Evolutionary conservation across 2,797 vertebrate genomes (phyloP).

Genomic region (Sebastes taczanowskii): DNA sequence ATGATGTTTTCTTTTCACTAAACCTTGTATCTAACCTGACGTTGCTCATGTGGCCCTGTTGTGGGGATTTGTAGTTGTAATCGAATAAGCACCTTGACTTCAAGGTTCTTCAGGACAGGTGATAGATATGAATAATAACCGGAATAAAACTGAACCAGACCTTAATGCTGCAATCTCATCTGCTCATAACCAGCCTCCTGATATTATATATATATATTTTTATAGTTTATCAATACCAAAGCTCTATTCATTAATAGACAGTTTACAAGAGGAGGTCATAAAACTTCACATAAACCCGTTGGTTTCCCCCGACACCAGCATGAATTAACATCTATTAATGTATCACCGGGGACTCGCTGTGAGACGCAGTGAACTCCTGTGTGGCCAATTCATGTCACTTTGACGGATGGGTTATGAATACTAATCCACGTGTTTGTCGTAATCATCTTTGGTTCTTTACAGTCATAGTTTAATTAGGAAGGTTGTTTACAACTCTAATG

Average conservation of each 20-base stretch:
- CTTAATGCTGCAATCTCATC: not conserved
- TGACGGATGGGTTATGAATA: constrained; percentile 60
- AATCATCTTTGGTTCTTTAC: constrained; percentile 23
- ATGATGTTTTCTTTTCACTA: too few species aligned
- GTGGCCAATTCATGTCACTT: constrained; percentile 31
- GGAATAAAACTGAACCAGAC: constrained; percentile 32
- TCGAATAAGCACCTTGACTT: not conserved
- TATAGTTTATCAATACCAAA: constrained; percentile 48
- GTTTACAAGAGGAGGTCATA: constrained; percentile 44
- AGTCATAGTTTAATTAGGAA: constrained; percentile 24
- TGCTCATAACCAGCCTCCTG: constrained; percentile 24
- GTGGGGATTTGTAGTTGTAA: not conserved
- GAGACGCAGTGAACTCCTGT: not conserved
- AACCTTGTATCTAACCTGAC: not conserved
- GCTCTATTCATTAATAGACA: constrained; percentile 39
- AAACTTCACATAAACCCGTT: constrained; percentile 54
- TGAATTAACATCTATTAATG: constrained; percentile 58
- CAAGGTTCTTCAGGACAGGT: not conserved
- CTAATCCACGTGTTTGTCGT: constrained; percentile 35
- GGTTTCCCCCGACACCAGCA: constrained; percentile 31
- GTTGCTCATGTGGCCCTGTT: not conserved
- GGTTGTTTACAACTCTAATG: constrained; percentile 14
- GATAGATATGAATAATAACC: constrained; percentile 26
- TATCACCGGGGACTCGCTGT: constrained; percentile 14
- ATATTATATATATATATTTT: constrained; percentile 15